Conservation (phyloP, 92 coral and sea anemone genomes). For the Parazoanthus swiftii region DNA sequence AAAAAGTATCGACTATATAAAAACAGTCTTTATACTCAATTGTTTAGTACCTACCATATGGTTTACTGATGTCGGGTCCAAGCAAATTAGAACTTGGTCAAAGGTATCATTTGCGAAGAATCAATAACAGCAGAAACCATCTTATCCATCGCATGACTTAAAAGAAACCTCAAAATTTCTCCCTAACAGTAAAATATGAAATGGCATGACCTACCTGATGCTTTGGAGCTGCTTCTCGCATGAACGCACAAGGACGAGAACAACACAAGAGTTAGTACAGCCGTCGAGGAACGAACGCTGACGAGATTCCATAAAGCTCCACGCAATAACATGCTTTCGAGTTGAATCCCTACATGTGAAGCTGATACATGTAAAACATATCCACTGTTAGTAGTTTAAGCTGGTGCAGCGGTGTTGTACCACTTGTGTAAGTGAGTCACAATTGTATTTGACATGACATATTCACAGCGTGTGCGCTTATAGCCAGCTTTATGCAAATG, state of each 20-base stretch:
- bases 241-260: slow-evolving; percentile 28
- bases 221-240: slow-evolving; percentile 26
- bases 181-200: not conserved
- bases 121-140: not conserved
- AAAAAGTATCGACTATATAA: not conserved
- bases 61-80: not conserved
- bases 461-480: slow-evolving; percentile 18
- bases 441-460: slow-evolving; percentile 17
- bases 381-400: not conserved
- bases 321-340: slow-evolving; percentile 34
- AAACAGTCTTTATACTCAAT: not conserved
- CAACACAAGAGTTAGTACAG: not conserved
- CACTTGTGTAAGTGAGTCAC: slow-evolving; percentile 1
- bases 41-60: not conserved
- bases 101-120: not conserved
- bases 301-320: slow-evolving; percentile 2
- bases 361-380: not conserved
- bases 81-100: not conserved
- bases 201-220: slow-evolving; percentile 29
- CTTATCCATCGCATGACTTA: not conserved
- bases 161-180: not conserved
- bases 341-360: slow-evolving; percentile 36
- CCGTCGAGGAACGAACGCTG: slow-evolving; percentile 15
- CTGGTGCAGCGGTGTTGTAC: not conserved
- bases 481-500: slow-evolving; percentile 27